phyloP scores from a whole-genome alignment of 2,797 vertebrate species.

The Arrhamphus sclerolepis region DNA sequence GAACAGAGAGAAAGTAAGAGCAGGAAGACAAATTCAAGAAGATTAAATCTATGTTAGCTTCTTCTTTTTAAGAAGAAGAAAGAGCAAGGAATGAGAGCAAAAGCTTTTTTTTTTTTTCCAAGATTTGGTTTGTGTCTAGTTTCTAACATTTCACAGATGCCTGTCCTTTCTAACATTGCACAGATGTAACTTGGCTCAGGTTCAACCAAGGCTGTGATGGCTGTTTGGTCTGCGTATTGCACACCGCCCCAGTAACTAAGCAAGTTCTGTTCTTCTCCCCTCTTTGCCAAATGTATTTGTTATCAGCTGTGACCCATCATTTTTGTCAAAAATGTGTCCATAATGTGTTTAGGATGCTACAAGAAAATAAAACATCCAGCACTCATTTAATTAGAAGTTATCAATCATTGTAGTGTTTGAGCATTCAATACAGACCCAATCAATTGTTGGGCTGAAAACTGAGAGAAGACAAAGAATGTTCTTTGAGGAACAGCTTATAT shows the following conservation, averaged over 20 bases:
- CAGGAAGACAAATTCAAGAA: conserved; percentile 29
- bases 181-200: conserved; percentile 54
- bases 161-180: conserved; percentile 4
- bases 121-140: conserved; percentile 27
- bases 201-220: conserved; percentile 72
- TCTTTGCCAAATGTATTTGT: conserved; percentile 86
- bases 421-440: conserved; percentile 93
- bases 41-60: conserved; percentile 4
- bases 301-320: conserved; percentile 55
- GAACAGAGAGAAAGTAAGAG: conserved; percentile 37
- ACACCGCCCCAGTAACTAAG: conserved; percentile 46
- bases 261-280: conserved; percentile 59
- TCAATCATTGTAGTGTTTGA: conserved; percentile 91
- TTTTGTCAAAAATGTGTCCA: conserved; percentile 56
- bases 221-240: conserved; percentile 83
- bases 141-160: conserved; percentile 4
- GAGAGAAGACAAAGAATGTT: conserved; percentile 90
- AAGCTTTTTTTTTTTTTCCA: conserved; percentile 79
- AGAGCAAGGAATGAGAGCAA: conserved; percentile 21
- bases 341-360: conserved; percentile 30
- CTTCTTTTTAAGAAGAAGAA: neutral
- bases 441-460: conserved; percentile 82
- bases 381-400: conserved; percentile 92
- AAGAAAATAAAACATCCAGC: conserved; percentile 86
- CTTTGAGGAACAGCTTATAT: conserved; percentile 91